These are phyloP conservation scores for Leptura quadrifasciata DNA, from an alignment of 2,888 invertebrate species.

Conservation along the genomic window DNA sequence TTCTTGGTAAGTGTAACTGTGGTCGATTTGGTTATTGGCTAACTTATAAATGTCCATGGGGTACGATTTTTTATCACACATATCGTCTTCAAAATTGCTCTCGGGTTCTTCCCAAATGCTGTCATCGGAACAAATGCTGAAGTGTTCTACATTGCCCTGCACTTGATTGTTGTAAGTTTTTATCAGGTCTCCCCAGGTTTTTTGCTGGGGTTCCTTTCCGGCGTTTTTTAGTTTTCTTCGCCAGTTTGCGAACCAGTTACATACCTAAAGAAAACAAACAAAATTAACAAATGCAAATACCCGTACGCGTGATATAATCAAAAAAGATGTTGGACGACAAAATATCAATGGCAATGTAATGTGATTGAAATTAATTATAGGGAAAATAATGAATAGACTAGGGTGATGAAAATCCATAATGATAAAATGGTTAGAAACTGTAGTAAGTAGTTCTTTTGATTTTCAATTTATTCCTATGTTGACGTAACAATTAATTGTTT, in stretches of 20 bases:
- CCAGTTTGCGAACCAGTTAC: constrained; percentile 92
- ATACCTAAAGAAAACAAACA: constrained; percentile 75
- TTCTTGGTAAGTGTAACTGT: constrained; percentile 66
- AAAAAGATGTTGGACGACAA: too few relatives aligned
- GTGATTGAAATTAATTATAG: too few relatives aligned
- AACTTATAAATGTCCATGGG: constrained; percentile 44
- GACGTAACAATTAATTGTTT: too few relatives aligned
- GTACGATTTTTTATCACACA: constrained; percentile 41
- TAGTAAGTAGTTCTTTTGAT: too few relatives aligned
- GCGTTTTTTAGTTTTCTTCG: constrained; percentile 86
- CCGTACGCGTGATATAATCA: too few relatives aligned
- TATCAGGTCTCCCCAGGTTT: constrained; percentile 85
- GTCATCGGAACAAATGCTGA: constrained; percentile 86
- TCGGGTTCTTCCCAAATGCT: constrained; percentile 87
- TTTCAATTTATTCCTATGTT: too few relatives aligned
- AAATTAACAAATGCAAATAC: neutral
- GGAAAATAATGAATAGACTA: too few relatives aligned
- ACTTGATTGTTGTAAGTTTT: constrained; percentile 84
- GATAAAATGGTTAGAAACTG: too few relatives aligned
- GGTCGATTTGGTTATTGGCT: constrained; percentile 62
- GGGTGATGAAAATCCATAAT: too few relatives aligned
- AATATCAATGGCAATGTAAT: too few relatives aligned
- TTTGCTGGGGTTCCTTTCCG: constrained; percentile 80
- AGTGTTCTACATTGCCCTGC: constrained; percentile 86
- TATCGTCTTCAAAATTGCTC: constrained; percentile 58